phyloP scores from a whole-genome alignment of 2,797 vertebrate species.

The Epinephelus awoara region DNA sequence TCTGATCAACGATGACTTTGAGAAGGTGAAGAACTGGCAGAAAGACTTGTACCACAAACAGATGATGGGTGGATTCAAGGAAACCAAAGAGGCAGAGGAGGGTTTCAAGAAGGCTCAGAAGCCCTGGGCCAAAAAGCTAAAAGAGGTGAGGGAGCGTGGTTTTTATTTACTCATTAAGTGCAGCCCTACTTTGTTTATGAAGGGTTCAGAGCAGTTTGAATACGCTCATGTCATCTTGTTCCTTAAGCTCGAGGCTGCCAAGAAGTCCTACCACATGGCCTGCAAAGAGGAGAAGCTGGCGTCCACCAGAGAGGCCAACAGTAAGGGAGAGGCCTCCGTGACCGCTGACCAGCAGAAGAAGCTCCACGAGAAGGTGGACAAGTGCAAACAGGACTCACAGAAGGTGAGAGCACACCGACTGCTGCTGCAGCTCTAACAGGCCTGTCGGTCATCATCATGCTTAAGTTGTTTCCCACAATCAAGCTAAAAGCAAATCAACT shows the following conservation, averaged over 20 bases:
- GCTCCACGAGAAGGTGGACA: conserved; percentile 96
- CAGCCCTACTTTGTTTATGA: too few species aligned
- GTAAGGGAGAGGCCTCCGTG: conserved; percentile 90
- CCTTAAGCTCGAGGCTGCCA: conserved; percentile 92
- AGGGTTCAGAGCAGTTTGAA: background rate
- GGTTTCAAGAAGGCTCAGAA: conserved; percentile 98
- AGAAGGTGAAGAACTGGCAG: conserved; percentile 99
- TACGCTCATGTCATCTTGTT: background rate
- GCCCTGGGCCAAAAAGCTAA: conserved; percentile 98
- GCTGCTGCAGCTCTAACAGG: background rate
- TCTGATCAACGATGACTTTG: conserved; percentile 92
- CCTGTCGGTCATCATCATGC: conserved; percentile 3
- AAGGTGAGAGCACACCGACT: conserved; percentile 86
- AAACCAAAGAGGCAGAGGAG: conserved; percentile 97
- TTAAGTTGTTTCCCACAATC: conserved; percentile 24
- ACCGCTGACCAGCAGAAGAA: conserved; percentile 95
- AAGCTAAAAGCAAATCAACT: conserved; percentile 37
- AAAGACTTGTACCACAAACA: conserved; percentile 98
- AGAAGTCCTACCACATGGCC: conserved; percentile 95
- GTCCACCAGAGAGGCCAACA: conserved; percentile 90
- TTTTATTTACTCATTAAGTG: background rate
- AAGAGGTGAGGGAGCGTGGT: conserved; percentile 89
- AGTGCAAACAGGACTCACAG: conserved; percentile 95
- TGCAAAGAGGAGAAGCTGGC: conserved; percentile 98
- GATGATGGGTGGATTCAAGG: conserved; percentile 99